phyloP scores from a whole-genome alignment of 2,797 vertebrate species.

The Sebastes vulpes region DNA sequence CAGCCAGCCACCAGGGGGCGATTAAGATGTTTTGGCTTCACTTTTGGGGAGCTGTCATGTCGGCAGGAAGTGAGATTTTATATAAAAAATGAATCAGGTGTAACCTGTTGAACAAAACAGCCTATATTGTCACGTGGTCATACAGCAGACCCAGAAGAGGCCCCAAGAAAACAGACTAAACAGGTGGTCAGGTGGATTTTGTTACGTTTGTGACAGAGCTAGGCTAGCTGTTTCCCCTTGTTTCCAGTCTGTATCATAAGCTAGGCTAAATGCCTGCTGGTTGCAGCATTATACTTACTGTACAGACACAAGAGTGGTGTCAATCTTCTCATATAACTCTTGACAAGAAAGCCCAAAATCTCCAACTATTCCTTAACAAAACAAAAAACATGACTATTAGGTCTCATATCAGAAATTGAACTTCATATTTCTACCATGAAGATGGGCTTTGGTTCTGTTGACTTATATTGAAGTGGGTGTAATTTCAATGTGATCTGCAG shows the following conservation, averaged over 20 bases:
- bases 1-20: background rate
- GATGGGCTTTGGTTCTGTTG: slow-evolving; percentile 36
- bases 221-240: background rate
- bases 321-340: background rate
- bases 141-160: background rate
- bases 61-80: slow-evolving; percentile 6
- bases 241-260: background rate
- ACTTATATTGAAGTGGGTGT: slow-evolving; percentile 43
- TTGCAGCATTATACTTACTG: background rate
- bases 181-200: background rate
- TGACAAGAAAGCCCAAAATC: background rate
- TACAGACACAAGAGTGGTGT: background rate
- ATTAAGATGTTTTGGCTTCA: background rate
- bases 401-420: slow-evolving; percentile 4
- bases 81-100: background rate
- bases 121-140: background rate
- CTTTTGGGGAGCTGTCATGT: background rate
- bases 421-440: slow-evolving; percentile 23
- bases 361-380: background rate
- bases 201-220: background rate
- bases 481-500: slow-evolving; percentile 55
- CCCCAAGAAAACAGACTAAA: background rate
- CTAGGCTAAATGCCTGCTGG: background rate
- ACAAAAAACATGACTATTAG: background rate
- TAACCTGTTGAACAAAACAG: background rate